Conservation (phyloP, 1,140 invertebrate genomes). For the Asbolus verrucosus region DNA sequence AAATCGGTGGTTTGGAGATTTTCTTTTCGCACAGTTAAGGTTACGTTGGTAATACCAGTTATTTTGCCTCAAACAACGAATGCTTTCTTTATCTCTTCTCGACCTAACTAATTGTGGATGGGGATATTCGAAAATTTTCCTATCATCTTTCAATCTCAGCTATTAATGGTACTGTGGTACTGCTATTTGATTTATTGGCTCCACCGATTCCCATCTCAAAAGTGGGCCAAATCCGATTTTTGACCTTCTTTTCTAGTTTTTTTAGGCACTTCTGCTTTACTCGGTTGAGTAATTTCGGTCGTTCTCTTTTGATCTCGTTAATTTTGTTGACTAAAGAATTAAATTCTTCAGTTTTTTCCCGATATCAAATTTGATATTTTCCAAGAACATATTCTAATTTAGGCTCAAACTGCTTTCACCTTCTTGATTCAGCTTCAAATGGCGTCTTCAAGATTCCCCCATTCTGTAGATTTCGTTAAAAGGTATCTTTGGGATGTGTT, state of each 20-base stretch:
- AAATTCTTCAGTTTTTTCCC: constrained; percentile 56
- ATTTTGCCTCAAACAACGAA: not conserved
- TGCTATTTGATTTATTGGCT: constrained; percentile 2
- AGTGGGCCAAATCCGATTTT: constrained; percentile 51
- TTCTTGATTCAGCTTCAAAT: constrained; percentile 66
- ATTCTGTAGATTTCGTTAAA: constrained; percentile 79
- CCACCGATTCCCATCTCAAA: not conserved
- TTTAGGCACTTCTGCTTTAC: constrained; percentile 36
- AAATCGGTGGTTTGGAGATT: too few species aligned
- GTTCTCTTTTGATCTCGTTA: constrained; percentile 61
- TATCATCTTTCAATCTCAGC: too few species aligned
- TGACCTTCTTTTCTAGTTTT: constrained; percentile 34
- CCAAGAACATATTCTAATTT: constrained; percentile 12
- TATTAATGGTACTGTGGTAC: constrained; percentile 1
- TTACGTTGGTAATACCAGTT: not conserved
- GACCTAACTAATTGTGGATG: not conserved
- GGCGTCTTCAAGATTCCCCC: constrained; percentile 81
- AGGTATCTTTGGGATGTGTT: constrained; percentile 75
- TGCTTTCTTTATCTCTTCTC: constrained; percentile 7
- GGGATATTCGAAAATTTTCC: too few species aligned
- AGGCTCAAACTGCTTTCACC: constrained; percentile 42
- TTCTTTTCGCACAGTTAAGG: too few species aligned
- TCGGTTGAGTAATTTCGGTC: constrained; percentile 43
- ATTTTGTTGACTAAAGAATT: constrained; percentile 61
- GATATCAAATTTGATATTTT: constrained; percentile 39